Evolutionary conservation across 2,888 invertebrate species (phyloP).

Genomic region (Hoplodrina blanda): DNA sequence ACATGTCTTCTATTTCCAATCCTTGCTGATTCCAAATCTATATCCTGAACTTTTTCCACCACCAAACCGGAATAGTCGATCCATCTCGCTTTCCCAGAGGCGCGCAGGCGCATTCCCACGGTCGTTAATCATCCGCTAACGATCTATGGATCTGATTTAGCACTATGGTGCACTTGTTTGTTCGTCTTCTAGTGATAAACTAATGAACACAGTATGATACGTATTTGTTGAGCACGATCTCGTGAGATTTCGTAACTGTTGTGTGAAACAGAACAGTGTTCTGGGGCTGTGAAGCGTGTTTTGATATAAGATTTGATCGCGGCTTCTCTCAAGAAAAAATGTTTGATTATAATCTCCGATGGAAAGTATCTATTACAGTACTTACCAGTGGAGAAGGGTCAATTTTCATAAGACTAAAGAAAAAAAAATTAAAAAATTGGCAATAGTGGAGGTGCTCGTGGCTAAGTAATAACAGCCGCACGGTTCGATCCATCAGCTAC

Average conservation of each 20-base stretch:
- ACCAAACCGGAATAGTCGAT: constrained; percentile 55
- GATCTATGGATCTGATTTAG: constrained; percentile 73
- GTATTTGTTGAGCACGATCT: constrained; percentile 44
- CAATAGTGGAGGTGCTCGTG: too few relatives aligned
- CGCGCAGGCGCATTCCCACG: constrained; percentile 71
- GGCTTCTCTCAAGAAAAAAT: not conserved
- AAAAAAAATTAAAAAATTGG: too few relatives aligned
- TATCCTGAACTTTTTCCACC: constrained; percentile 51
- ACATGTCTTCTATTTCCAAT: not conserved
- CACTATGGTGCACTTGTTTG: constrained; percentile 65
- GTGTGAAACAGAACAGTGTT: constrained; percentile 18
- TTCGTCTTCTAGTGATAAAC: constrained; percentile 56
- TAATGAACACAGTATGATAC: constrained; percentile 61
- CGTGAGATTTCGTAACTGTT: constrained; percentile 44
- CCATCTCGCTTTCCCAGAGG: constrained; percentile 64
- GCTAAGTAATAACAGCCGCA: too few relatives aligned
- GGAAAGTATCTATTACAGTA: too few relatives aligned
- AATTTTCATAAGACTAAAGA: too few relatives aligned
- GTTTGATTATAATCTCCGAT: too few relatives aligned
- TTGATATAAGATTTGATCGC: not conserved
- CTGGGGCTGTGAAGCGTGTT: not conserved
- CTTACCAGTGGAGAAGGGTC: too few relatives aligned
- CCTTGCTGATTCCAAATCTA: constrained; percentile 13
- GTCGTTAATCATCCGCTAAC: constrained; percentile 71
- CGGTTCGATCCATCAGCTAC: too few relatives aligned